Conservation (phyloP, 2,797 vertebrate species). For the Cygnus olor region DNA sequence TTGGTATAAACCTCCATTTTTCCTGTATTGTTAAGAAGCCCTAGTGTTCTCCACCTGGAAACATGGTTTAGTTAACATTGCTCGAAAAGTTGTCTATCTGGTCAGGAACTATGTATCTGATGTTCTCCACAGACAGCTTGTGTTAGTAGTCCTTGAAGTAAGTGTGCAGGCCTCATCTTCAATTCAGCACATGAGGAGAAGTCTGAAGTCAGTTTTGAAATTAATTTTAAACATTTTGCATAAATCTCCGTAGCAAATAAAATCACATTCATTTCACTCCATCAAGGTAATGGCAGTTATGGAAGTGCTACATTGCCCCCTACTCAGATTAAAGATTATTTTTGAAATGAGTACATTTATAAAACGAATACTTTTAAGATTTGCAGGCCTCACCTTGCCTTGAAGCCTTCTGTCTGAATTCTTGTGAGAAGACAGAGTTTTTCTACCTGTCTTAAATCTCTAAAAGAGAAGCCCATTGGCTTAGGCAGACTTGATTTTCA, state of each 20-base stretch:
- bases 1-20: not conserved
- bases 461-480: not conserved
- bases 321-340: not conserved
- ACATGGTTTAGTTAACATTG: not conserved
- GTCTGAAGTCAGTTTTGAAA: not conserved
- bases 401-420: not conserved
- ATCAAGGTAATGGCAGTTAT: not conserved
- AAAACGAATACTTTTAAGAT: not conserved
- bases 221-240: not conserved
- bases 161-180: not conserved
- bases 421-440: not conserved
- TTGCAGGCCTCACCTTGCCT: not conserved
- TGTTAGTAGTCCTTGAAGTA: not conserved
- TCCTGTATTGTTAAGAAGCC: not conserved
- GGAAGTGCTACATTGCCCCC: not conserved
- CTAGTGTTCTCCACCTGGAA: not conserved
- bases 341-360: not conserved
- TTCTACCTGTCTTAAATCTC: not conserved
- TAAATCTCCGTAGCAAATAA: not conserved
- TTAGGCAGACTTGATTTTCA: not conserved
- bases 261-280: not conserved
- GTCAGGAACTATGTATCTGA: not conserved
- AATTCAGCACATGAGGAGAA: not conserved
- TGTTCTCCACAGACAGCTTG: not conserved
- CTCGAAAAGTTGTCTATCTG: not conserved